These are phyloP conservation scores for Saguinus oedipus DNA, from an alignment of 2,797 vertebrate genomes.

Conservation along the genomic window DNA sequence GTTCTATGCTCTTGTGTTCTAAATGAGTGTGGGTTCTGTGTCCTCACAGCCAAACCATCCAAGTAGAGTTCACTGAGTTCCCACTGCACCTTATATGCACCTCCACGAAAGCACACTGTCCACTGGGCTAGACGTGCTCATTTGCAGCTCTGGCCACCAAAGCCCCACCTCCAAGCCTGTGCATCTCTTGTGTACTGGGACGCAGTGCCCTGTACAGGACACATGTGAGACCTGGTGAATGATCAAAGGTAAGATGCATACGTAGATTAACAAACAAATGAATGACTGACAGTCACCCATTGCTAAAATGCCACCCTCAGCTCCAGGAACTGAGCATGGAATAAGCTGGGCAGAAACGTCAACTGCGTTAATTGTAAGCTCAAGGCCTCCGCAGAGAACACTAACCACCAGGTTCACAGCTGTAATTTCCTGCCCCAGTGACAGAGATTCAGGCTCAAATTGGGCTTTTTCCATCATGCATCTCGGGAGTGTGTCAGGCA, in stretches of 20 bases:
- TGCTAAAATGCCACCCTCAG: neutral
- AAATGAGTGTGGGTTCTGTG: neutral
- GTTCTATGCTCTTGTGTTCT: neutral
- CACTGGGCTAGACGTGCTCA: neutral
- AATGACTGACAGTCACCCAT: neutral
- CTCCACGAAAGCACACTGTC: neutral
- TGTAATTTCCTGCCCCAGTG: slow-evolving; percentile 63
- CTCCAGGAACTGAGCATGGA: neutral
- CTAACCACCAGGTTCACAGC: slow-evolving; percentile 46
- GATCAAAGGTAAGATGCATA: neutral
- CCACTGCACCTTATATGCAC: accelerated
- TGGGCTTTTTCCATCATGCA: neutral
- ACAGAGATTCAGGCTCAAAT: neutral
- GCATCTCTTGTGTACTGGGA: neutral
- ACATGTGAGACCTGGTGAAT: neutral
- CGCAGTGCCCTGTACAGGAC: neutral
- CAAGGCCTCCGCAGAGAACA: neutral
- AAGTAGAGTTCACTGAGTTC: neutral
- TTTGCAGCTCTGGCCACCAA: neutral
- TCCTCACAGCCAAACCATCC: neutral
- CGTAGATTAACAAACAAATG: neutral
- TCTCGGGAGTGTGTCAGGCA: neutral
- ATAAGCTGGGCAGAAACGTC: slow-evolving; percentile 27
- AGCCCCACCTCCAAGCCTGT: neutral
- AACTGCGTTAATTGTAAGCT: neutral